Conservation (phyloP, 1,140 invertebrate species). For the Tyrophagus putrescentiae region DNA sequence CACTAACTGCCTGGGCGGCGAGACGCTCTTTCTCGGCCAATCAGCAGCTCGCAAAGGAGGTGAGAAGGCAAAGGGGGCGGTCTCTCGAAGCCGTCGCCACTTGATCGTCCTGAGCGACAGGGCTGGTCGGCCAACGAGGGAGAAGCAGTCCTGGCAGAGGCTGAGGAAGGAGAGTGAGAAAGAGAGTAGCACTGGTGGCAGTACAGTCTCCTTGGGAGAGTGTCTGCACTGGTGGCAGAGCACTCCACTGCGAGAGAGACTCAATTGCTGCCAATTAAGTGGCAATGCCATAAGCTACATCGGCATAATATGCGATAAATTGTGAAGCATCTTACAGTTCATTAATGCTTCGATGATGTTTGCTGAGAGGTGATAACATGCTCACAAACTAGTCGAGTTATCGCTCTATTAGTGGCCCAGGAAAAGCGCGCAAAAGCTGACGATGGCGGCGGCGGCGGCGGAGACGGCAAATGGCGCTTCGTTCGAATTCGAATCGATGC, state of each 20-base stretch:
- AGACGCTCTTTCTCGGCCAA: not conserved
- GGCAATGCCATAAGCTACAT: not conserved
- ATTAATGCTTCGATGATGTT: slow-evolving; percentile 5
- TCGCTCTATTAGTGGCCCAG: slow-evolving; percentile 16
- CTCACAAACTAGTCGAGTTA: slow-evolving; percentile 10
- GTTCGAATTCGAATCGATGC: not conserved
- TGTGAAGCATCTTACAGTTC: not conserved
- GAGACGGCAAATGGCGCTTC: not conserved
- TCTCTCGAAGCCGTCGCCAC: not conserved
- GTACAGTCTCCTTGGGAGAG: no score
- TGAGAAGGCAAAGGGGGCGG: no score
- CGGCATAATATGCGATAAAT: slow-evolving; percentile 3
- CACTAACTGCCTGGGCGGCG: not conserved
- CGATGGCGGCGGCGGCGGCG: not conserved
- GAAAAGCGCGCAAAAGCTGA: no score
- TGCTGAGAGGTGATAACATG: slow-evolving; percentile 7
- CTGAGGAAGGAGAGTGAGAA: no score
- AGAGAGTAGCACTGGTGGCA: no score
- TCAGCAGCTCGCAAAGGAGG: no score
- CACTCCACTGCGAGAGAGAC: not conserved
- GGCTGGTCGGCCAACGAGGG: not conserved
- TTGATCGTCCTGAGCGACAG: not conserved
- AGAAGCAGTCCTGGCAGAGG: no score
- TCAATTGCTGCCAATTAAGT: slow-evolving; percentile 3
- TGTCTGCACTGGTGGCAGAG: not conserved